Conservation (phyloP, 1,140 invertebrate genomes). For the Drosophila funebris region DNA sequence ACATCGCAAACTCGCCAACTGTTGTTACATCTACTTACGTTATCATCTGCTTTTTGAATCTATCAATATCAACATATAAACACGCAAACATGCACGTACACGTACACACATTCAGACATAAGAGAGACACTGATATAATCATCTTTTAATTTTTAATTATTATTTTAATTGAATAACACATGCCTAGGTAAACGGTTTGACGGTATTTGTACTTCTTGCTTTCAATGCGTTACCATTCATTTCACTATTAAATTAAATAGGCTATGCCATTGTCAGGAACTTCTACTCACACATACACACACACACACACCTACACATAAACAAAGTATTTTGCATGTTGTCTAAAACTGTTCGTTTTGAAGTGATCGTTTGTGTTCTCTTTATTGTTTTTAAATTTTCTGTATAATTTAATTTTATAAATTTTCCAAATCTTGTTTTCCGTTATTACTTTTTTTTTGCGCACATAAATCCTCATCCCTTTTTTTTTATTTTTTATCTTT, state of each 20-base stretch:
- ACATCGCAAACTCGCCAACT: slow-evolving; percentile 26
- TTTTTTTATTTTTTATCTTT: neutral
- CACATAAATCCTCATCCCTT: slow-evolving; percentile 48
- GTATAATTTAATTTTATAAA: slow-evolving; percentile 3
- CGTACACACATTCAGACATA: slow-evolving; percentile 20
- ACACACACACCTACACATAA: neutral
- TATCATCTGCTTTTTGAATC: slow-evolving; percentile 65
- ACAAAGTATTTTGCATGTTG: slow-evolving; percentile 32
- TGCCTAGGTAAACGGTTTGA: neutral
- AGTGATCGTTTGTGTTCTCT: slow-evolving; percentile 60
- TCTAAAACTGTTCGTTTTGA: slow-evolving; percentile 39
- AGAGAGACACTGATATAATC: neutral
- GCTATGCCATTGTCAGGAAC: slow-evolving; percentile 8
- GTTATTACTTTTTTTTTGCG: slow-evolving; percentile 55
- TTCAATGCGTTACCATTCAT: slow-evolving; percentile 18
- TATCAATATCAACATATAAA: slow-evolving; percentile 28
- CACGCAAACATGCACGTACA: neutral
- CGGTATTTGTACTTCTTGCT: slow-evolving; percentile 22
- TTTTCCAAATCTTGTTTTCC: slow-evolving; percentile 39
- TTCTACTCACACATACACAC: slow-evolving; percentile 1
- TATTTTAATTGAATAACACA: slow-evolving; percentile 28
- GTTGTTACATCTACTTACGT: slow-evolving; percentile 60
- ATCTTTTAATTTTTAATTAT: slow-evolving; percentile 27
- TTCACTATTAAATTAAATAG: slow-evolving; percentile 2
- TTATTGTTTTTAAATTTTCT: slow-evolving; percentile 6